Base-by-base conservation (phyloP, 2,113 vertebrate species). In the Clinocottus analis region DNA sequence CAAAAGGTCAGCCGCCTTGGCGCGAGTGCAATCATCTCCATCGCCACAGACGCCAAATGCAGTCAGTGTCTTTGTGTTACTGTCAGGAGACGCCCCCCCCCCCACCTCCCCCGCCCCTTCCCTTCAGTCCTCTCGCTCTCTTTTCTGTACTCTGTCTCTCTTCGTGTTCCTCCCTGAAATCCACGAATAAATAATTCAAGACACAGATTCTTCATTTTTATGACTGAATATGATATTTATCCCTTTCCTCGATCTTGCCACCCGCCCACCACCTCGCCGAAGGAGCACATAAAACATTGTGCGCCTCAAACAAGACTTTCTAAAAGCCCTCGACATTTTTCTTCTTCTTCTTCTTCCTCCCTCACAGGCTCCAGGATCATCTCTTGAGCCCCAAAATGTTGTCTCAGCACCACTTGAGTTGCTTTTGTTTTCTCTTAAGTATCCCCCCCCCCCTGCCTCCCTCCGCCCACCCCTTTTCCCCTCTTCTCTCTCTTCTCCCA, bases 341-440 rank as follows among this genome's bases (percentile, higher is more conserved):
- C 58, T 86, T 71, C 81, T n/a, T n/a, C n/a, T n/a, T 47, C 19
- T 17, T 47, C 43, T 51, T 21, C 3, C n/a, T 23, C 49, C 11
- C 16, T 29, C 91, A 61, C 75, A 83, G 53, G 80, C 92, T 93
- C 89, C 90, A 90, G 92, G 72, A 84, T 91, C 92, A 82, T 92
- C 93, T 93, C 94, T 82, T 90, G 91, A 91, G 93, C 87, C 84
- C 87, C 84, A 90, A 93, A 92, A 83, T 94, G 84, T 92, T 94
- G 93, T 91, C 93, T 94, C 92, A 92, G 93, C 89, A 72, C 79
- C 75, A 77, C 58, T 85, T 53, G 55, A 77, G 68, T 79, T 82
- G 58, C 85, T 86, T n/a, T 87, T 90, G 87, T 82, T 84, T 88
- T 72, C 62, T 51, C 73, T 79, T 61, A 85, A 89, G 79, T 60